A percentile compares a stretch with the other conserved stretches of the same genome.
These are phyloP conservation scores for Salvator merianae DNA, from an alignment of 2,113 vertebrate species.

Conservation along the genomic window DNA sequence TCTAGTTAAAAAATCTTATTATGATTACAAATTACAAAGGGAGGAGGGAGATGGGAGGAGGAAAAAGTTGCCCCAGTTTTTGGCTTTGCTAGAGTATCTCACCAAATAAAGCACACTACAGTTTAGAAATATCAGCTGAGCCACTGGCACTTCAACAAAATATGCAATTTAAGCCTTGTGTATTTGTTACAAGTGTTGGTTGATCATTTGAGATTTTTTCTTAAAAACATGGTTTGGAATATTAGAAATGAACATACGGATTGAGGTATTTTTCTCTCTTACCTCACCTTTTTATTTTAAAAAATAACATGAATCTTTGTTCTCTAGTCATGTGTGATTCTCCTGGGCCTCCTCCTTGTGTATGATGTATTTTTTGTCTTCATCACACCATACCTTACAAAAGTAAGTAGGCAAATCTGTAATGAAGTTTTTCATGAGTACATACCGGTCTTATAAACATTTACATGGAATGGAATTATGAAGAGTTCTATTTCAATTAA, in stretches of 20 bases:
- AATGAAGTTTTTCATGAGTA: background rate
- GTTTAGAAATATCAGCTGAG: too few relatives aligned
- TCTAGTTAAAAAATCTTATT: background rate
- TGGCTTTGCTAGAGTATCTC: background rate
- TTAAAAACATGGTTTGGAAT: background rate
- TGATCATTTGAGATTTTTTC: too few relatives aligned
- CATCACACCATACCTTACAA: slow-evolving; percentile 95
- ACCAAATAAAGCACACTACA: background rate
- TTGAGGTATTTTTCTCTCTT: background rate
- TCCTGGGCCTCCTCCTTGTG: slow-evolving; percentile 90
- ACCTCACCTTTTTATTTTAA: background rate
- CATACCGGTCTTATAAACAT: background rate
- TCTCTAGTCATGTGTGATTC: slow-evolving; percentile 91
- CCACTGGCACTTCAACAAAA: too few relatives aligned
- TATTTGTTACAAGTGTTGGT: background rate
- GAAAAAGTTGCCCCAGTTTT: background rate
- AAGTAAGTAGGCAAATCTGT: slow-evolving; percentile 75
- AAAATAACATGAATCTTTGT: slow-evolving; percentile 21
- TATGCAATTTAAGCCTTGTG: background rate
- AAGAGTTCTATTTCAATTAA: background rate
- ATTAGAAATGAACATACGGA: background rate
- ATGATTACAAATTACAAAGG: background rate
- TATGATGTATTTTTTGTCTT: slow-evolving; percentile 99
- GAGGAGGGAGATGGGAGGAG: background rate
- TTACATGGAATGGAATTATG: background rate